Evolutionary conservation across 2,113 vertebrate genomes (phyloP), one percentile per base, ranked within the genome.

Genomic region (Gasterosteus aculeatus): DNA sequence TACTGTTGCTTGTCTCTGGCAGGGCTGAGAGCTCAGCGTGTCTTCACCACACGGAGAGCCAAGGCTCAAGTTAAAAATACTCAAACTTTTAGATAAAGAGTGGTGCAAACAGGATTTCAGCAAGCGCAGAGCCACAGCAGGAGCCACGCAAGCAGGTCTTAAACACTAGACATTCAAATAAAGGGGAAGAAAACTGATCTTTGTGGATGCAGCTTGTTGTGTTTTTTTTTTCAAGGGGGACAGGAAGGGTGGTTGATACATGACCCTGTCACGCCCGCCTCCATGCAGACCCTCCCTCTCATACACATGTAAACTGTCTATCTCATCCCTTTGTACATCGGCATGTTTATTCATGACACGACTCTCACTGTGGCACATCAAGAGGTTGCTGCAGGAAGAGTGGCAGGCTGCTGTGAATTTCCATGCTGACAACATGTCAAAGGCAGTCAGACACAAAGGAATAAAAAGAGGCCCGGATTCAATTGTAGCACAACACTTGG

Each of bases 271-370:
- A 66, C 31, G 64, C 22, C 70, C 46, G 54, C 51, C 62, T 62
- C 41, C 63, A 51, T 66, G 76, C 73, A 63, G 66, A 80, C 76
- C 71, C 46, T 82, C 53, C 44, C 75, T 81, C 83, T 89, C 78
- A 85, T 85, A 88, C 85, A 85, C 84, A 73, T 89, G 85, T 91
- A 86, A 89, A 88, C 87, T 88, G 82, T 82, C 85, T 66, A 84
- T 90, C 86, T 85, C 83, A 87, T 90, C 78, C 77, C 84, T 90
- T 90, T 91, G 84, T 89, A 79, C 62, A 75, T 68, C 77, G 4
- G 51, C 82, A 90, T 92, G 86, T 90, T 89, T 88, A 90, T 90
- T 92, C 86, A 92, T 91, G 85, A 83, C 83, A 60, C 11, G 71
- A 82, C 70, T 78, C 79, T 62, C 69, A 70, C 75, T 84, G 80